Base-by-base conservation (phyloP, 2,113 vertebrate species). In the Sylvietta virens region DNA sequence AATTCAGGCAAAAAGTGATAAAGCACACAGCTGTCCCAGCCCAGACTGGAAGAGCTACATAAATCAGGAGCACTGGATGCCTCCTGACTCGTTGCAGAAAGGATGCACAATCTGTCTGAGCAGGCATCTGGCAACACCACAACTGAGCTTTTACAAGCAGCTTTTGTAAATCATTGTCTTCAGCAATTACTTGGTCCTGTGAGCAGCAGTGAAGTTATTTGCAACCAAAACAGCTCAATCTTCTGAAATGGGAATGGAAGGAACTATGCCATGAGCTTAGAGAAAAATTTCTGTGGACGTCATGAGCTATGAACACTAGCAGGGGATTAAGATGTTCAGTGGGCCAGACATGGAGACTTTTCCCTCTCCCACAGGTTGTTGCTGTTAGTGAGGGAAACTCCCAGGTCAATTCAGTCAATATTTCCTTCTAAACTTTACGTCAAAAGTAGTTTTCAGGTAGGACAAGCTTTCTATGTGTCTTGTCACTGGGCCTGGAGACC, bases 71-170 rank as follows among this genome's bases (percentile, higher is more conserved):
- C 21, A 65, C 37, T 73, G 69, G 57, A 51, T 19, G 16, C 48
- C 31, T 65, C 24, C 24, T 0, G 0, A 20, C 33, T 58, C 0
- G 0, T 28, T 56, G 40, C 17, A 85, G 40, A 83, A 88, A 51
- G 22, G 62, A 50, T 65, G 26, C 12, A 37, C 33, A 71, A 3
- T 31, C 15, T 3, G 0, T 40, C 33, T 84, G 42, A 86, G 26
- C 37, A 70, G 44, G 39, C 47, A 57, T 60, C 37, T 95, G 58
- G 33, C 42, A 90, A 9, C 15, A 11, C 2, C 40, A 85, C 70
- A 40, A 72, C 8, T 2, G 7, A 73, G 17, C 16, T 53, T 84
- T 83, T 50, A 81, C 30, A 57, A 70, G 31, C 7, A 35, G 18
- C 23, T 37, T 37, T 37, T 78, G 37, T 54, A 93, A 91, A 77